These are phyloP conservation scores for Graphium colonna DNA, from an alignment of 2,888 invertebrate species.

Conservation along the genomic window DNA sequence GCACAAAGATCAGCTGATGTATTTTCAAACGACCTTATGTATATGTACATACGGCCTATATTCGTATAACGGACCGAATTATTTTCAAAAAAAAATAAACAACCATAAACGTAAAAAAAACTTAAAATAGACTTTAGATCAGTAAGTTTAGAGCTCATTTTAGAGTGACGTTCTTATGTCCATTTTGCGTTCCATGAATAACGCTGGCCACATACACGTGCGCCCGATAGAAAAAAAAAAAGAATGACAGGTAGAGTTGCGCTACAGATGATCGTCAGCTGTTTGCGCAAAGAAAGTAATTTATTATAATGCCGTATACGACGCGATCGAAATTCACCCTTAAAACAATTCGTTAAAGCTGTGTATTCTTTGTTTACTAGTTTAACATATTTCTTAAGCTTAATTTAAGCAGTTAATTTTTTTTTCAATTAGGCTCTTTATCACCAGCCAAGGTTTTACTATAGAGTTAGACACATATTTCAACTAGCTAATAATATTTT, in stretches of 20 bases:
- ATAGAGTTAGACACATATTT: too few relatives aligned
- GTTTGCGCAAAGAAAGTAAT: conserved; percentile 32
- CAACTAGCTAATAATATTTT: background rate
- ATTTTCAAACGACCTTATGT: background rate
- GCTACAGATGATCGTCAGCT: conserved; percentile 43
- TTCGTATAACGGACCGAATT: background rate
- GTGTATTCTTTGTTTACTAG: background rate
- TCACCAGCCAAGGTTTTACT: too few relatives aligned
- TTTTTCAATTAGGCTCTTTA: background rate
- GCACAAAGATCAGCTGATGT: background rate
- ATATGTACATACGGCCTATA: background rate
- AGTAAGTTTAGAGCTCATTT: background rate
- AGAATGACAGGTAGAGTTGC: conserved; percentile 37
- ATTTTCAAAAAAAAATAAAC: background rate
- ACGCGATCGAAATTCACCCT: conserved; percentile 4
- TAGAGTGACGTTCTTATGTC: background rate
- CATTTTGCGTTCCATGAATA: conserved; percentile 18
- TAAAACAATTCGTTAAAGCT: background rate
- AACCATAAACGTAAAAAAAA: background rate
- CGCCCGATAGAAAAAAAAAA: conserved; percentile 31
- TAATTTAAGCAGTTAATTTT: background rate
- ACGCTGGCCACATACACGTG: conserved; percentile 30
- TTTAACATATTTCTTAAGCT: background rate
- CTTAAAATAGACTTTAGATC: background rate
- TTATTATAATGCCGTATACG: background rate